Evolutionary conservation across 2,888 invertebrate genomes (phyloP), one percentile per base, ranked within the genome.

Genomic region (Hydrotaea diabolus): DNA sequence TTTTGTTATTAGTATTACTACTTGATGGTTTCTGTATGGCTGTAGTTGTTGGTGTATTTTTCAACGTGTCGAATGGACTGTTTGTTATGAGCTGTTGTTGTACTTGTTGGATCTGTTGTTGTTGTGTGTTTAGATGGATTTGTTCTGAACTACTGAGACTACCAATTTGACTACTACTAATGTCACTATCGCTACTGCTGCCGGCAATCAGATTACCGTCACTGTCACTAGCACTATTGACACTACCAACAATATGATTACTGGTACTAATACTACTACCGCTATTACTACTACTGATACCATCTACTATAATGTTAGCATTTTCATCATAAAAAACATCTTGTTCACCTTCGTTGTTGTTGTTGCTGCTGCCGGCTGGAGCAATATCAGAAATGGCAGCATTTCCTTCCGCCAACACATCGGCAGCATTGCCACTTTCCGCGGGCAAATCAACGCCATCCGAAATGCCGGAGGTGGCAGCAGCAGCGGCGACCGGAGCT

Each of bases 241-340:
- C 11, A 64, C 36, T 89, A 88, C 88, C 86, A 88, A 82, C 87
- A 88, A 87, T 87, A 88, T 88, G 91, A 87, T 89, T 90, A 83
- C 88, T 88, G 89, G 46, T 69, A 77, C 77, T 82, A 85, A 39
- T 72, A 84, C 64, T 69, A 73, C 88, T 89, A 89, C 53, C 82
- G 82, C 86, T 86, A 85, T 78, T 85, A 87, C 81, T 88, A 89
- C 90, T 89, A 90, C 87, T 89, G 87, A 85, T 88, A 89, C 89
- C 89, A 88, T 91, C 91, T 90, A 91, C 86, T 86, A 89, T 46
- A 86, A 90, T 92, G 87, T 87, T 86, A 86, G 87, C 87, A 73
- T 89, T 92, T 89, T 92, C 92, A 89, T 92, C 92, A 89, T 92
- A 92, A 90, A 92, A 92, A 88, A 92, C 91, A 88, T 91, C 91